Evolutionary conservation across 2,888 invertebrate genomes (phyloP).

Genomic region (Folsomia candida): DNA sequence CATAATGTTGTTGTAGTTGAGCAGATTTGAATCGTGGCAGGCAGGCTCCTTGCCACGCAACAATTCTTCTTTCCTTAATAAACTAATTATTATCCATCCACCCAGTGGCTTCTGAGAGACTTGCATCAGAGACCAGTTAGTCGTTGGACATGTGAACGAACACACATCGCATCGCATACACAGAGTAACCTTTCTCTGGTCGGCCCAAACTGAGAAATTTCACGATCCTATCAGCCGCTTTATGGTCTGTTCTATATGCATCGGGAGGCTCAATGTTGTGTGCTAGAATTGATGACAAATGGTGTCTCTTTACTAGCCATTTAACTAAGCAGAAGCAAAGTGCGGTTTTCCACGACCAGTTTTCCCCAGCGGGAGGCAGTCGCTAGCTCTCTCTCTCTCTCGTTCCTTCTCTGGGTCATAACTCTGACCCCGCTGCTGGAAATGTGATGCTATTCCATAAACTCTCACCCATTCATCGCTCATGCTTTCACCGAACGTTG

Average conservation of each 20-base stretch:
- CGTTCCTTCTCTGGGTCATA: conserved; percentile 49
- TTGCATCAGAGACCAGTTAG: no score
- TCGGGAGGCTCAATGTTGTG: conserved; percentile 52
- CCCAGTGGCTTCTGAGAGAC: no score
- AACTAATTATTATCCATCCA: background rate
- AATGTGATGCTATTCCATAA: background rate
- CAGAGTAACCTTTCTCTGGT: no score
- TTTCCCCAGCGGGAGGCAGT: conserved; percentile 51
- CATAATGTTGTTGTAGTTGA: no score
- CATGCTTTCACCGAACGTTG: conserved; percentile 25
- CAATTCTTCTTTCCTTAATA: background rate
- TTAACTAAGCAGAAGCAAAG: conserved; percentile 49
- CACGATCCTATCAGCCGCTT: conserved; percentile 51
- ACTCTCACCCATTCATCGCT: conserved; percentile 39
- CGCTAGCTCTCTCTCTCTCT: conserved; percentile 49
- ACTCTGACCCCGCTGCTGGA: conserved; percentile 47
- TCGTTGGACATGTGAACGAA: no score
- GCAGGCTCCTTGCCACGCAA: background rate
- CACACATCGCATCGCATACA: no score
- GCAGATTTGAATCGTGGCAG: no score
- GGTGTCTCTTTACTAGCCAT: conserved; percentile 52
- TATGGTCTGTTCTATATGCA: conserved; percentile 52
- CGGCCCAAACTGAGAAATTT: conserved; percentile 38
- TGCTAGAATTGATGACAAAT: conserved; percentile 52
- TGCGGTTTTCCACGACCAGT: conserved; percentile 12